These are phyloP conservation scores for Archaeoteleia sp. DNA, from an alignment of 2,888 invertebrate genomes.

Conservation along the genomic window DNA sequence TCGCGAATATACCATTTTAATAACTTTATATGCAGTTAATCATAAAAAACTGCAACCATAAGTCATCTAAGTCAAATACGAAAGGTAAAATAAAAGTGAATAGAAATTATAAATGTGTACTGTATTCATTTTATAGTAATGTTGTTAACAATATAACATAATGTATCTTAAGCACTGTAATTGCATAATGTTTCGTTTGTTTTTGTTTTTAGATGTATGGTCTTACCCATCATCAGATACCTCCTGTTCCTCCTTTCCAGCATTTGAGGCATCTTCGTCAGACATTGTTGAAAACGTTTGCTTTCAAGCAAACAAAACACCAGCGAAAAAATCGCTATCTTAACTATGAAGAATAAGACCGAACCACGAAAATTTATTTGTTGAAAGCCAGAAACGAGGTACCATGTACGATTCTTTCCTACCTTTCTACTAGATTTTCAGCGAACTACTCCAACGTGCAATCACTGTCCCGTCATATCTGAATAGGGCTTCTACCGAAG, in stretches of 20 bases:
- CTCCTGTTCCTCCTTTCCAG: conserved; percentile 26
- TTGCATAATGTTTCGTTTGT: background rate
- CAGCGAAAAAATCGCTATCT: too few relatives aligned
- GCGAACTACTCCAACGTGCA: conserved; percentile 32
- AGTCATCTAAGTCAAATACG: too few relatives aligned
- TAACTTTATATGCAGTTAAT: too few relatives aligned
- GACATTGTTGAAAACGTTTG: conserved; percentile 12
- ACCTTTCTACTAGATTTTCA: conserved; percentile 26
- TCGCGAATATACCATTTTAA: background rate
- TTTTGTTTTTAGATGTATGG: too few relatives aligned
- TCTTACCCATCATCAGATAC: conserved; percentile 37
- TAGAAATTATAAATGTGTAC: too few relatives aligned
- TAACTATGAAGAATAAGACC: background rate
- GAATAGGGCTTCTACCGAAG: conserved; percentile 67
- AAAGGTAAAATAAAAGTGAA: too few relatives aligned
- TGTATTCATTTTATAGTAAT: too few relatives aligned
- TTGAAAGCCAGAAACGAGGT: background rate
- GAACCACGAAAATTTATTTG: conserved; percentile 1
- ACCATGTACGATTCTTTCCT: conserved; percentile 16
- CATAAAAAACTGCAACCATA: too few relatives aligned
- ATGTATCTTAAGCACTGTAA: too few relatives aligned
- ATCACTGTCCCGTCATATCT: conserved; percentile 11
- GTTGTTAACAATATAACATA: too few relatives aligned
- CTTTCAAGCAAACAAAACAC: too few relatives aligned
- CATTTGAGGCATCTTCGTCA: conserved; percentile 25